These are phyloP conservation scores for Circaetus cinerascens DNA, from an alignment of 2,113 vertebrate genomes.

Conservation along the genomic window DNA sequence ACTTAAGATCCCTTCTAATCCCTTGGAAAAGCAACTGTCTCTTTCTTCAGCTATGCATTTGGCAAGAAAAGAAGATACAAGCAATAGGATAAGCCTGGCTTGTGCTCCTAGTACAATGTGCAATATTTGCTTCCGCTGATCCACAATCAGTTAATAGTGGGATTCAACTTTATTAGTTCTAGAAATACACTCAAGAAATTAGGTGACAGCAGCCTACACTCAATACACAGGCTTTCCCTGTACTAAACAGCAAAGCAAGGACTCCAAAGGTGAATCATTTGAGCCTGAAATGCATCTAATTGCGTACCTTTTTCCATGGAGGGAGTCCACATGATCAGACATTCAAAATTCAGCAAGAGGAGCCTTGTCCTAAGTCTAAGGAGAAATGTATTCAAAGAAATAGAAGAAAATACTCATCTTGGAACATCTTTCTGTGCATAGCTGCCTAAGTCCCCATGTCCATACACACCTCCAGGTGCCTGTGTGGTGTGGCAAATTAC, in stretches of 20 bases:
- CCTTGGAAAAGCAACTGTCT: background rate
- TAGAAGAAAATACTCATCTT: background rate
- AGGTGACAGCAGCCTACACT: background rate
- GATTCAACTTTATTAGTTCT: background rate
- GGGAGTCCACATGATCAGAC: background rate
- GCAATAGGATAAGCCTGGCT: background rate
- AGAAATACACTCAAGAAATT: background rate
- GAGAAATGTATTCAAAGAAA: background rate
- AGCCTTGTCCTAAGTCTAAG: background rate
- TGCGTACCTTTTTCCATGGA: background rate
- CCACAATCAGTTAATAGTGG: background rate
- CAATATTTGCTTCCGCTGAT: background rate
- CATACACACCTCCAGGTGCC: background rate
- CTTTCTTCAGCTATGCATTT: background rate
- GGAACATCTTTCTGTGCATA: background rate
- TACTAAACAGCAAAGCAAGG: background rate
- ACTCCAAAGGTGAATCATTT: background rate
- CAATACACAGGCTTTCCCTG: background rate
- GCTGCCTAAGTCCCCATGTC: background rate
- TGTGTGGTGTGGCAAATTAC: background rate
- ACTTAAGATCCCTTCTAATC: background rate
- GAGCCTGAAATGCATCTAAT: background rate
- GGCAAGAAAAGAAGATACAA: background rate
- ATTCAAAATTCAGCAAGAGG: background rate
- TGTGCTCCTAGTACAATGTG: background rate